Percentiles rank a stretch among this genome's conserved stretches.
Conservation (phyloP, 2,888 invertebrate genomes). For the Aplocera efformata region DNA sequence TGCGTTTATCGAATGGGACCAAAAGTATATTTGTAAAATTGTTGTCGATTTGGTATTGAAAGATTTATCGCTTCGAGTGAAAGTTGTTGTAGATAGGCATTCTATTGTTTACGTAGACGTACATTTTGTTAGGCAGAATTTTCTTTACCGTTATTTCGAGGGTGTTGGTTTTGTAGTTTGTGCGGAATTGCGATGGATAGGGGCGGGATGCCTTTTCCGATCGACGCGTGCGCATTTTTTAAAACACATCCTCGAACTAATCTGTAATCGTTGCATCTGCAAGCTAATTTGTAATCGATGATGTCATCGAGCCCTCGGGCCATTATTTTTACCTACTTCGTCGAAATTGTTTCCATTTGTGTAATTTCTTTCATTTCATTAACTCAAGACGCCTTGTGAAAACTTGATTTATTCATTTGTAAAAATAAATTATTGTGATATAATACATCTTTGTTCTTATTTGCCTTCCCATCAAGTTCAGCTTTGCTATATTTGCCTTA, state of each 20-base stretch:
- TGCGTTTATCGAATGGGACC: constrained; percentile 62
- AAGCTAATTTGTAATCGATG: constrained; percentile 33
- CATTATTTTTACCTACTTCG: constrained; percentile 27
- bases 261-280: too few species aligned
- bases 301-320: constrained; percentile 29
- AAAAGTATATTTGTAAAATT: constrained; percentile 58
- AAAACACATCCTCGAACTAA: constrained; percentile 12
- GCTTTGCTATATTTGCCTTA: too few species aligned
- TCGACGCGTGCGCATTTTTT: constrained; percentile 15
- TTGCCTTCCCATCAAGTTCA: not conserved
- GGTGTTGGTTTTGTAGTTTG: constrained; percentile 5
- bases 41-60: constrained; percentile 57
- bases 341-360: constrained; percentile 25
- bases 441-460: constrained; percentile 40
- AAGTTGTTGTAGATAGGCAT: constrained; percentile 64
- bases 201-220: constrained; percentile 4
- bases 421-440: constrained; percentile 82
- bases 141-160: constrained; percentile 19
- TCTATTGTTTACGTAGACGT: constrained; percentile 52
- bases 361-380: constrained; percentile 30
- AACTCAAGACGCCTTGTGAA: constrained; percentile 65
- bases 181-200: constrained; percentile 4
- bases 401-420: constrained; percentile 77
- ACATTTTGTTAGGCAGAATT: constrained; percentile 57
- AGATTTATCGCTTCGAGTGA: constrained; percentile 68